Percentiles rank a stretch among this genome's conserved stretches.
Conservation (phyloP, 2,888 invertebrate genomes). For the Cordilura impudica region DNA sequence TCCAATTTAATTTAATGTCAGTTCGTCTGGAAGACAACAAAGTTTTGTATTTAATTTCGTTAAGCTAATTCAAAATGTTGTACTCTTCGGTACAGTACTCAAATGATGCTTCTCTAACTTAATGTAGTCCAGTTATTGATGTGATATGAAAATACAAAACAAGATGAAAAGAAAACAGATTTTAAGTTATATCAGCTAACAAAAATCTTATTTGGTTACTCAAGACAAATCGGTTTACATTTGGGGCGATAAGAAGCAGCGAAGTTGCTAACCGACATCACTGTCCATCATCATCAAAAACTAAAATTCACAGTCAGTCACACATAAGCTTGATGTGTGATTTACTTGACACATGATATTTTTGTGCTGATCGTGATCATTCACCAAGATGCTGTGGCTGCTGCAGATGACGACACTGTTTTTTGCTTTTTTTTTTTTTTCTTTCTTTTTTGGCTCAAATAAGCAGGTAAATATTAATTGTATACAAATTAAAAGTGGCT, state of each 20-base stretch:
- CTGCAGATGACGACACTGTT: slow-evolving; percentile 16
- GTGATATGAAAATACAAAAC: slow-evolving; percentile 33
- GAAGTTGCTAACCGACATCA: slow-evolving; percentile 62
- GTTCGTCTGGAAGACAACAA: slow-evolving; percentile 72
- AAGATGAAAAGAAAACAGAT: slow-evolving; percentile 20
- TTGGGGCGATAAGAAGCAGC: slow-evolving; percentile 57
- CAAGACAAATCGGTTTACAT: slow-evolving; percentile 62
- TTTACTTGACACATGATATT: slow-evolving; percentile 61
- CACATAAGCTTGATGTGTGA: slow-evolving; percentile 58
- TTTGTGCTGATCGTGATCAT: slow-evolving; percentile 29
- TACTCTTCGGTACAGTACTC: background rate
- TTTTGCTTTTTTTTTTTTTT: slow-evolving; percentile 4
- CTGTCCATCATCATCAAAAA: slow-evolving; percentile 62
- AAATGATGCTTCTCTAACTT: slow-evolving; percentile 53
- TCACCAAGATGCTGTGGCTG: slow-evolving; percentile 15
- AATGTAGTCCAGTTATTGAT: slow-evolving; percentile 51
- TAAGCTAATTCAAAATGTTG: background rate
- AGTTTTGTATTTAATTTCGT: slow-evolving; percentile 14
- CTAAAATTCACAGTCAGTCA: slow-evolving; percentile 22
- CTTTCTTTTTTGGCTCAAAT: background rate
- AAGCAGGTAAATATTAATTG: slow-evolving; percentile 49
- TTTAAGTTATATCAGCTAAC: slow-evolving; percentile 17
- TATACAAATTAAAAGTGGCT: slow-evolving; percentile 14
- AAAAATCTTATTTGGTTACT: slow-evolving; percentile 51
- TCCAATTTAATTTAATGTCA: slow-evolving; percentile 77